Base-by-base conservation (phyloP, 2,113 vertebrate genomes). In the Callionymus lyra region DNA sequence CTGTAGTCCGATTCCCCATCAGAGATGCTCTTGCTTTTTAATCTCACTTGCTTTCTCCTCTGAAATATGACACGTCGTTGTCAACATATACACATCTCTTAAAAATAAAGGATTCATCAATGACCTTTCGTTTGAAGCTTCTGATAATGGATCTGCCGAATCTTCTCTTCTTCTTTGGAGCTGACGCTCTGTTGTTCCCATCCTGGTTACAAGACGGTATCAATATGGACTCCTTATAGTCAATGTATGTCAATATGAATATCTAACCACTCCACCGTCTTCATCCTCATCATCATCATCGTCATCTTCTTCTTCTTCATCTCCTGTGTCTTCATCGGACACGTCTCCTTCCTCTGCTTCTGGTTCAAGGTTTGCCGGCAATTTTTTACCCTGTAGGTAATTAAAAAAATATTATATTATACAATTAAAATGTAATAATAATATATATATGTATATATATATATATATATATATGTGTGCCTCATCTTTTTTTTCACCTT, bases 261-360 rank as follows among this genome's bases (percentile, higher is more conserved):
- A 6, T 45, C 41, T 68, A 49, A 33, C 71, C 70, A 72, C 68
- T 53, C 27, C 5, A n/a, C 47, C 38, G 5, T 65, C 21, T 27
- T 27, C 59, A 6, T 67, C 64, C 5, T 68, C 50, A 1, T 69
- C 66, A 1, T 69, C 66, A 0, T 74, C 66, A 4, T 67, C 64
- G 0, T 71, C 53, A 1, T 79, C 76, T 2, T 94, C 92, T 0
- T 93, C 91, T 0, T 93, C 91, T 64, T 97, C 93, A 2, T 97
- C 91, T 0, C 87, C 92, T 0, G 90, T 97, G 78, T 97, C 93
- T 68, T 98, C 94, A 19, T 98, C 94, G 0, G 93, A 98, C 50
- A 98, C 94, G 38, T 98, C 94, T 0, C 93, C 94, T 53, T 94
- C 94, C 40, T 97, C 92, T 1, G 80, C 91, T 10, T 92, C 84